Conservation (phyloP, 2,113 vertebrate species). For the Pagrus major region DNA sequence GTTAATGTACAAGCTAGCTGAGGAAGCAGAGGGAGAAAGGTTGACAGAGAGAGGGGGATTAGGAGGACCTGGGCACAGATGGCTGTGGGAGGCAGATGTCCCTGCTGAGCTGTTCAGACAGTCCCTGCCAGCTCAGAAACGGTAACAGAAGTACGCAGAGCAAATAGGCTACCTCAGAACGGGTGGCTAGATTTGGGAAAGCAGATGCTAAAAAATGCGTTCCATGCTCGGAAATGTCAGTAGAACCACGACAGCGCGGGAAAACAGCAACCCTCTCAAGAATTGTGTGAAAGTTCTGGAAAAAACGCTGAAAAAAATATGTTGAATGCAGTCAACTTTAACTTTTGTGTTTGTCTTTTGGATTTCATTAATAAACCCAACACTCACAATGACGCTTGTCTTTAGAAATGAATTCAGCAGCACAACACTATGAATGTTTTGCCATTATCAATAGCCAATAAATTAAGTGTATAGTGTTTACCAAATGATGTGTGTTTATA, state of each 20-base stretch:
- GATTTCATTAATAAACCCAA: not conserved
- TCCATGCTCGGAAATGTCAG: slow-evolving; percentile 57
- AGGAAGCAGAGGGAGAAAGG: slow-evolving; percentile 40
- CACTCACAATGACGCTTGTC: not conserved
- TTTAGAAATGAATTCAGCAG: not conserved
- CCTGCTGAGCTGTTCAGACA: slow-evolving; percentile 75
- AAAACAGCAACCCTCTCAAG: slow-evolving; percentile 30
- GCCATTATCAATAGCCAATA: not conserved
- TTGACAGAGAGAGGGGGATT: slow-evolving; percentile 67
- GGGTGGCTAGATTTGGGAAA: slow-evolving; percentile 73
- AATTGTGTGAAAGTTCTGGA: slow-evolving; percentile 20
- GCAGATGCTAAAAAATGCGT: slow-evolving; percentile 76
- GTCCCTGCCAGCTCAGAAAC: slow-evolving; percentile 75
- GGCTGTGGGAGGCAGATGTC: slow-evolving; percentile 79
- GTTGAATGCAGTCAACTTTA: not conserved
- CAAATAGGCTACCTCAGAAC: slow-evolving; percentile 71
- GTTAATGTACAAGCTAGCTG: slow-evolving; percentile 20
- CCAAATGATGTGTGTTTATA: not conserved
- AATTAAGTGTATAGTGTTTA: not conserved
- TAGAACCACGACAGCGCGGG: slow-evolving; percentile 9
- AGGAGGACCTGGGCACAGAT: slow-evolving; percentile 78
- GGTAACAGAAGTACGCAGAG: slow-evolving; percentile 71
- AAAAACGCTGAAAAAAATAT: not conserved
- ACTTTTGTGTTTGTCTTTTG: not conserved
- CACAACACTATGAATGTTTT: not conserved